Evolutionary conservation across 2,888 invertebrate species (phyloP), one percentile per base, ranked within the genome.

Genomic region (Lordiphosa fenestrarum): DNA sequence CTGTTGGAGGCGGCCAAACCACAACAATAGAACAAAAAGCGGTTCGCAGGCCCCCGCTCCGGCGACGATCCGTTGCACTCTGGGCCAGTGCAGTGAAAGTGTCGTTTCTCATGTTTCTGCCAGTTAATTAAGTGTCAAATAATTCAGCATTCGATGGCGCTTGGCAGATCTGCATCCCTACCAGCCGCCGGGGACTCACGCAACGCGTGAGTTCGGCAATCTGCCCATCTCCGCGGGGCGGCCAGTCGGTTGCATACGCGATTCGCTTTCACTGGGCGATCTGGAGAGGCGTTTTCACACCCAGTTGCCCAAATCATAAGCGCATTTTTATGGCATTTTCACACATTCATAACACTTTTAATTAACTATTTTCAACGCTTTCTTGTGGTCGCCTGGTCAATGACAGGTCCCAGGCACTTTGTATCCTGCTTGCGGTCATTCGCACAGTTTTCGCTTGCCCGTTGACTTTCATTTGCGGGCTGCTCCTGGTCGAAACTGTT

Each of bases 101-200:
- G 73, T 73, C 74, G 73, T 80, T 80, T 76, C 71, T 83, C 73
- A 80, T 83, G 62, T 63, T 50, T 61, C 65, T 64, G 62, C 62
- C 69, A 73, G 62, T 83, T 81, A 81, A 81, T 81, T 77, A 83
- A 83, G 77, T 73, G 80, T 83, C 80, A 81, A 81, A 81, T 81
- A 83, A 81, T 75, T 81, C 66, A 76, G 60, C 64, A 72, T 64
- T 66, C 69, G 46, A 56, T 47, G 30, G 25, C 12, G 25, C 44
- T 52, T 51, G 23, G 47, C 58, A 63, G 64, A 66, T 65, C 65
- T 65, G 63, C 77, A 80, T 67, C 75, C 78, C 73, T 75, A 62
- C 41, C 44, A 44, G 9, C 40, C 25, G 44, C 13, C 21, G 12
- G 10, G 50, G 47, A 53, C 37, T 58, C 65, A 76, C 76, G 83